Evolutionary conservation across 2,113 vertebrate genomes (phyloP), one percentile per base, ranked within the genome.

Genomic region (Chaetodon trifascialis): DNA sequence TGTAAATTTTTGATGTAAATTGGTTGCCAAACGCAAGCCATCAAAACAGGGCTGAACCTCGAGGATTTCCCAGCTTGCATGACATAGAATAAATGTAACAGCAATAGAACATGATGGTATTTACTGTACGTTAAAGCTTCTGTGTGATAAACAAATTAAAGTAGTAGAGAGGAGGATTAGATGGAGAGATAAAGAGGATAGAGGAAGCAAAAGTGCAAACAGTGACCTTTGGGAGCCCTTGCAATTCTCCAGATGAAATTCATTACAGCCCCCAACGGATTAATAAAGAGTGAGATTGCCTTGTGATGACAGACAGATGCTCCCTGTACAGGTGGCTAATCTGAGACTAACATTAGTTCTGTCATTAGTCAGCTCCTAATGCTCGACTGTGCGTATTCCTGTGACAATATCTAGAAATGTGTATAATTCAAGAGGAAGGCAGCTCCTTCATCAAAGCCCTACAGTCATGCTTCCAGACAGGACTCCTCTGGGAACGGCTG

Each of bases 251-350:
- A 68, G 58, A 90, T 76, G 76, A 85, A 82, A 89, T 83, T 82
- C 66, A 90, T 93, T 79, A 83, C 55, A 46, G 75, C 77, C 80
- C 70, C 49, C 79, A 60, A 62, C 78, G 74, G 82, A 86, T 90
- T 86, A 80, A 83, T 79, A 75, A 83, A 85, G 80, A 85, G 67
- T 19, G 55, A 82, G 70, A 84, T 74, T 74, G 67, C 77, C 80
- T 72, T 74, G 68, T 84, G 83, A 84, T 91, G 86, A 89, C 40
- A 21, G 86, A 80, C 89, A 88, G 86, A 92, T 90, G 90, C 85
- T 90, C 70, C 87, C 86, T 46, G 52, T 66, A 85, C 86, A 92
- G 90, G 90, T 86, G 79, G 85, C 36, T 4, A 68, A 79, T 84
- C 70, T 36, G 55, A 77, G 66, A 51, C 64, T 75, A 63, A 78